These are phyloP conservation scores for Dromiciops gliroides DNA, from an alignment of 2,113 vertebrate genomes.

Conservation along the genomic window DNA sequence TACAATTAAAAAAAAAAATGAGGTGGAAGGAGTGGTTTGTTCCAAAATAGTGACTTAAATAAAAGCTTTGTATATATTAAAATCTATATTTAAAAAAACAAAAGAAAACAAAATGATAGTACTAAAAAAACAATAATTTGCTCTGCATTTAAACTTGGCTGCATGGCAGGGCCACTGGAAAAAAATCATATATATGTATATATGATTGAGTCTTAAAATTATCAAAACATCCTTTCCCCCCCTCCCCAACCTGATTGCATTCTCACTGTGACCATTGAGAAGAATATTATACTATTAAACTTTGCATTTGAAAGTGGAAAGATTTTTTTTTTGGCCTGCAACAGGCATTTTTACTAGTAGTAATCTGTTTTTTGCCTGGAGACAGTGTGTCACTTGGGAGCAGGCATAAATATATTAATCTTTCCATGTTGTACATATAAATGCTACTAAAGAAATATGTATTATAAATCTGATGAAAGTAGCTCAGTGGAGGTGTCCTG, in stretches of 20 bases:
- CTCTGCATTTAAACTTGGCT: slow-evolving; percentile 59
- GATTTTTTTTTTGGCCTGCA: slow-evolving; percentile 13
- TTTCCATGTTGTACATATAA: slow-evolving; percentile 51
- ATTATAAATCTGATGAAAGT: slow-evolving; percentile 53
- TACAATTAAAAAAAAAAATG: slow-evolving; percentile 85
- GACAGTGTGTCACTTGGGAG: not conserved
- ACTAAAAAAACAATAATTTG: slow-evolving; percentile 38
- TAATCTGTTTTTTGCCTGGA: slow-evolving; percentile 47
- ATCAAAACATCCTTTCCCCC: slow-evolving; percentile 1
- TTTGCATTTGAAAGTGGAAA: slow-evolving; percentile 47
- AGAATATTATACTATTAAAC: slow-evolving; percentile 49
- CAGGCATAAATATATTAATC: slow-evolving; percentile 20
- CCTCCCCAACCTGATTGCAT: slow-evolving; percentile 20
- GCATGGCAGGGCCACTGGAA: slow-evolving; percentile 48
- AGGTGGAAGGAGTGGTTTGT: slow-evolving; percentile 88
- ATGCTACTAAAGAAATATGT: slow-evolving; percentile 40
- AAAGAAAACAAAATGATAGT: not conserved
- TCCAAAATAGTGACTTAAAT: slow-evolving; percentile 83
- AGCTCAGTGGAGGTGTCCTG: slow-evolving; percentile 49
- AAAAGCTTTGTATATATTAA: slow-evolving; percentile 90
- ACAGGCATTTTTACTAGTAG: slow-evolving; percentile 44
- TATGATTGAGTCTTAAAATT: slow-evolving; percentile 38
- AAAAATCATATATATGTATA: not conserved
- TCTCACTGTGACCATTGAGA: slow-evolving; percentile 56
- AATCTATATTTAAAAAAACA: slow-evolving; percentile 67